phyloP scores from a whole-genome alignment of 2,797 vertebrate genomes.

The Allobates femoralis region DNA sequence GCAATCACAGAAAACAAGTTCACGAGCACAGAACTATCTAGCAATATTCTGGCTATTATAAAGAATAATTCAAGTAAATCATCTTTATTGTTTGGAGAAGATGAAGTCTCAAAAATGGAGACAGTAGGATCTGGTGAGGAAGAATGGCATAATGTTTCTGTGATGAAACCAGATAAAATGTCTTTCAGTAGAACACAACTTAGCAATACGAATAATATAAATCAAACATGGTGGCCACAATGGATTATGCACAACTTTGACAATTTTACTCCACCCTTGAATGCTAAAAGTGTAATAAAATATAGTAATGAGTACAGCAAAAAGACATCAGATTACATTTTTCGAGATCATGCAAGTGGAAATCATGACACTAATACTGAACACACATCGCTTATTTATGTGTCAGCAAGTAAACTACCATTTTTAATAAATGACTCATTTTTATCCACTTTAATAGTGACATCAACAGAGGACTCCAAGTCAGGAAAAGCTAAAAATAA shows the following conservation, averaged over 20 bases:
- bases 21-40: conserved; percentile 65
- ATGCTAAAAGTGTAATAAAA: conserved; percentile 58
- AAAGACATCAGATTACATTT: conserved; percentile 61
- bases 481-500: conserved; percentile 62
- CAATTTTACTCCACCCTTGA: conserved; percentile 51
- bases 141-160: conserved; percentile 64
- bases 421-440: conserved; percentile 46
- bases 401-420: conserved; percentile 59
- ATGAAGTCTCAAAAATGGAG: conserved; percentile 56
- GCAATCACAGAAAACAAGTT: conserved; percentile 54
- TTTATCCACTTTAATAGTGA: conserved; percentile 35
- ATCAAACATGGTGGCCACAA: conserved; percentile 33
- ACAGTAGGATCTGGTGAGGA: conserved; percentile 68
- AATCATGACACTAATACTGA: conserved; percentile 49
- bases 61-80: conserved; percentile 64
- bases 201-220: conserved; percentile 1
- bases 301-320: conserved; percentile 63
- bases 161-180: conserved; percentile 62
- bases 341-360: conserved; percentile 67
- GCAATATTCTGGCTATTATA: conserved; percentile 64
- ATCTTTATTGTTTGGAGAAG: conserved; percentile 63
- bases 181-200: conserved; percentile 61
- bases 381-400: conserved; percentile 58
- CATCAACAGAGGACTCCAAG: conserved; percentile 48
- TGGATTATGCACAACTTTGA: conserved; percentile 60